Conservation (phyloP, 92 coral and sea anemone species). For the Muricea muricata region DNA sequence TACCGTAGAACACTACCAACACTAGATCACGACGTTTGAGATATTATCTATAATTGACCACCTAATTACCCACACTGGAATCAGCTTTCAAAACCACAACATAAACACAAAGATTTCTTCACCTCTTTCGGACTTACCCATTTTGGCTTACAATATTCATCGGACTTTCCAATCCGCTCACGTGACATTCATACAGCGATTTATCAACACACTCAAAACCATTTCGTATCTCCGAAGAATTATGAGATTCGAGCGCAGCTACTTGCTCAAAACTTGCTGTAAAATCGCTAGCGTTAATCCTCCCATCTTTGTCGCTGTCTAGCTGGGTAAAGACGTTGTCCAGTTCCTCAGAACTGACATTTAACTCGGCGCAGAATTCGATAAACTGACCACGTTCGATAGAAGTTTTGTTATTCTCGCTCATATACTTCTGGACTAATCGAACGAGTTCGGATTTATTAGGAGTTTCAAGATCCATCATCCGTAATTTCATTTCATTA, state of each 20-base stretch:
- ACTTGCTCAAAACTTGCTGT: conserved; percentile 78
- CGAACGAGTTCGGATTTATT: not conserved
- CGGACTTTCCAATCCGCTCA: conserved; percentile 14
- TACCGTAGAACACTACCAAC: too few relatives aligned
- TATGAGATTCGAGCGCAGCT: conserved; percentile 33
- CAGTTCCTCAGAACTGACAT: conserved; percentile 68
- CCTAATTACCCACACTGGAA: too few relatives aligned
- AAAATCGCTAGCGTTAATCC: conserved; percentile 84
- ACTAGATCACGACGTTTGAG: too few relatives aligned
- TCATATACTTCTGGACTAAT: conserved; percentile 19
- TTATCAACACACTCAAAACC: not conserved
- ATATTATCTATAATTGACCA: too few relatives aligned
- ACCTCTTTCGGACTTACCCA: not conserved
- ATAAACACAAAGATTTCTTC: not conserved
- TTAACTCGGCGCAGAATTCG: conserved; percentile 79
- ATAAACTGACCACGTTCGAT: conserved; percentile 79
- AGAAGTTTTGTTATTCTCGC: conserved; percentile 56
- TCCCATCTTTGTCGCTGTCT: conserved; percentile 87
- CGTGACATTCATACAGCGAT: conserved; percentile 31
- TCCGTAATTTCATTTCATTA: not conserved
- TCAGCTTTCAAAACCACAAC: too few relatives aligned
- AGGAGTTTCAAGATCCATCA: conserved; percentile 25
- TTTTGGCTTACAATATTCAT: conserved; percentile 14
- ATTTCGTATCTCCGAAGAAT: not conserved
- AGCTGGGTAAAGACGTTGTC: conserved; percentile 74